Conservation (phyloP, 2,113 vertebrate genomes). For the Camelus bactrianus region DNA sequence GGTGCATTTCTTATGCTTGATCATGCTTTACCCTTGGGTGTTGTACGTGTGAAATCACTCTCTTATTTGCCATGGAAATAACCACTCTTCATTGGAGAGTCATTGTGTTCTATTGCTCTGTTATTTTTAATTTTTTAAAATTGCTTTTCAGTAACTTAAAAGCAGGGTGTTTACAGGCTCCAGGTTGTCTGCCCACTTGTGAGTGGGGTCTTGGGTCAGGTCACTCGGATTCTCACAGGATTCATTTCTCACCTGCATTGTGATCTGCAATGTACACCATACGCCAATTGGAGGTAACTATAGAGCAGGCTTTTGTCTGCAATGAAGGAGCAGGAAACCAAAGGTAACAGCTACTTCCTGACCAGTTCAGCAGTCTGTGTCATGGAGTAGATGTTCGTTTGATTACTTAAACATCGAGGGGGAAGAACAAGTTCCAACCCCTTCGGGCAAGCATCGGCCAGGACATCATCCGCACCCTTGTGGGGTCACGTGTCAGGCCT, state of each 20-base stretch:
- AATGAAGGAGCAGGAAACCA: conserved; percentile 71
- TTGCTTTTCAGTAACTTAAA: conserved; percentile 3
- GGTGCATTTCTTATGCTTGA: conserved; percentile 70
- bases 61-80: conserved; percentile 11
- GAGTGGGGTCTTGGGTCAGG: conserved; percentile 59
- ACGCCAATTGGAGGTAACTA: conserved; percentile 63
- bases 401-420: conserved; percentile 63
- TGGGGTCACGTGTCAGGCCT: not conserved
- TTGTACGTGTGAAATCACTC: not conserved
- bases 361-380: conserved; percentile 43
- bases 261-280: conserved; percentile 47
- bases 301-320: conserved; percentile 77
- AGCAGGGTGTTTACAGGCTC: conserved; percentile 50
- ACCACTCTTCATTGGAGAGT: not conserved
- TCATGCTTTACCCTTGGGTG: conserved; percentile 11
- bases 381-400: conserved; percentile 53
- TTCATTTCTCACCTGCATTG: conserved; percentile 57
- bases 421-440: conserved; percentile 52
- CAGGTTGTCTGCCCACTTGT: conserved; percentile 58
- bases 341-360: conserved; percentile 73
- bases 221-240: conserved; percentile 57
- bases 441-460: conserved; percentile 6
- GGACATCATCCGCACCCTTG: not conserved
- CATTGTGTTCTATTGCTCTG: conserved; percentile 37
- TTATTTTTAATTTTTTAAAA: conserved; percentile 48